Evolutionary conservation across 2,113 vertebrate species (phyloP).

Genomic region (Herpailurus yagouaroundi): DNA sequence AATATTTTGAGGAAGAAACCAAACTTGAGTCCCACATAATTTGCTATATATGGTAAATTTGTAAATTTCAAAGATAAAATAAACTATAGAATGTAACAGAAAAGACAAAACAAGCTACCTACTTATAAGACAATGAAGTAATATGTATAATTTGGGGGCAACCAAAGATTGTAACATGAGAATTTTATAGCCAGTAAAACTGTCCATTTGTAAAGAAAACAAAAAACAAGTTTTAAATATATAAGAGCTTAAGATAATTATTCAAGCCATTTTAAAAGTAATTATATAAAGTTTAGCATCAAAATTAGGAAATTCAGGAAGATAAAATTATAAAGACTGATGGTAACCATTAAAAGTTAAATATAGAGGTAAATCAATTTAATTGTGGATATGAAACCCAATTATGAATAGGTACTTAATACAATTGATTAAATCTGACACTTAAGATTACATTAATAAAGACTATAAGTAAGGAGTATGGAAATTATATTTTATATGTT

Average conservation of each 20-base stretch:
- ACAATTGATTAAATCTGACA: not conserved
- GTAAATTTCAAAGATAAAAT: not conserved
- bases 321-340: slow-evolving; percentile 7
- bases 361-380: not conserved
- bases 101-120: not conserved
- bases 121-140: not conserved
- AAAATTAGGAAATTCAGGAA: slow-evolving; percentile 31
- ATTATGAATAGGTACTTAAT: not conserved
- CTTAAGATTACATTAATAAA: not conserved
- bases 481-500: not conserved
- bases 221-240: not conserved
- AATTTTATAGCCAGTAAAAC: not conserved
- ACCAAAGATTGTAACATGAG: not conserved
- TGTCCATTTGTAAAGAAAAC: not conserved
- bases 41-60: not conserved
- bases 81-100: not conserved
- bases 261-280: not conserved
- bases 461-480: not conserved
- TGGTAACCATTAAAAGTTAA: not conserved
- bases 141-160: not conserved
- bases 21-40: not conserved
- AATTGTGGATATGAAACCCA: not conserved
- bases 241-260: not conserved
- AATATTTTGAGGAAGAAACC: not conserved
- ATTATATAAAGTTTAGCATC: not conserved